These are phyloP conservation scores for Rhinogobius similis DNA, from an alignment of 2,113 vertebrate genomes.

Conservation along the genomic window DNA sequence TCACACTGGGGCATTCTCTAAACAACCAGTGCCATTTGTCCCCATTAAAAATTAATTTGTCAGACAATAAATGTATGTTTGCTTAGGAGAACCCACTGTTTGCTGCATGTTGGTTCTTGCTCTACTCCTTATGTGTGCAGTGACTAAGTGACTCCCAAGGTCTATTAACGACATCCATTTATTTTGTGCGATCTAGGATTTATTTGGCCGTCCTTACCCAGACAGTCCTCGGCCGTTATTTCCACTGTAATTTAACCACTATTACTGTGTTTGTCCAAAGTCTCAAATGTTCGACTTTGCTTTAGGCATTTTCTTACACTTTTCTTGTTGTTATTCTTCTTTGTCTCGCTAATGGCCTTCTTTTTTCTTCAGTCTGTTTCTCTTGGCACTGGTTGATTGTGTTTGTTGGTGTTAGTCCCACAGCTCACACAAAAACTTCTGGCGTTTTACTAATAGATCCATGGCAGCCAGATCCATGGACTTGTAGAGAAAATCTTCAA, in stretches of 20 bases:
- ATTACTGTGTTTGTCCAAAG: slow-evolving; percentile 70
- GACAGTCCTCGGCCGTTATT: slow-evolving; percentile 38
- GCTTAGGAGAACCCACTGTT: slow-evolving; percentile 28
- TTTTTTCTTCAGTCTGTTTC: slow-evolving; percentile 42
- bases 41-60: slow-evolving; percentile 62
- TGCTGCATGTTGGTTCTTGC: slow-evolving; percentile 14
- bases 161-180: slow-evolving; percentile 66
- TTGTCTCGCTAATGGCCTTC: slow-evolving; percentile 20
- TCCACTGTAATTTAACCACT: slow-evolving; percentile 62
- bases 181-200: slow-evolving; percentile 57
- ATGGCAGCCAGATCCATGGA: slow-evolving; percentile 29
- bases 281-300: slow-evolving; percentile 54
- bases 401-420: slow-evolving; percentile 49
- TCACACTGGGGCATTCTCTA: slow-evolving; percentile 26
- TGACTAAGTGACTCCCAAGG: slow-evolving; percentile 50
- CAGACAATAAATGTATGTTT: slow-evolving; percentile 60
- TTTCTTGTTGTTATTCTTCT: slow-evolving; percentile 13
- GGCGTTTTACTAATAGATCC: slow-evolving; percentile 74
- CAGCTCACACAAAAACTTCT: slow-evolving; percentile 42
- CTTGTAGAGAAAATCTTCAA: slow-evolving; percentile 48
- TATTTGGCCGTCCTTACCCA: slow-evolving; percentile 53
- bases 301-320: slow-evolving; percentile 28
- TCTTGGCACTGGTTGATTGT: slow-evolving; percentile 46
- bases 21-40: slow-evolving; percentile 51
- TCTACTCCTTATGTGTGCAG: slow-evolving; percentile 24